Base-by-base conservation (phyloP, 37 sponge, comb jelly and placozoan genomes). In the Amphimedon queenslandica region DNA sequence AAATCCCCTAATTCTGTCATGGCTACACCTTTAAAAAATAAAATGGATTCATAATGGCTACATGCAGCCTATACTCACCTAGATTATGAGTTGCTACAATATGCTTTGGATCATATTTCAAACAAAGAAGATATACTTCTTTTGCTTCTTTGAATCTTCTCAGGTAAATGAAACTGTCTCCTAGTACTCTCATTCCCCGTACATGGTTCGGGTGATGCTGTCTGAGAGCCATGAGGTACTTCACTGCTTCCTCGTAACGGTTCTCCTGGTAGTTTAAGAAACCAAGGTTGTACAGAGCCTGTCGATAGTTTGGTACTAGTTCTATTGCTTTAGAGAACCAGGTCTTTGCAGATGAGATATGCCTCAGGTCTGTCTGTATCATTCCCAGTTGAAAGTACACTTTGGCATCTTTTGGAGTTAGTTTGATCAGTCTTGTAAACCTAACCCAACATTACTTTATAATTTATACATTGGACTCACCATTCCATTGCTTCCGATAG, bases 31-130 rank as follows among this genome's bases (percentile, higher is more conserved):
- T 38, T 20, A 70, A 42, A 29, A 30, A 4, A 70, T 33, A 41
- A 37, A 42, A 47, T 24, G 2, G 37, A 47, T 5, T 35, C 16
- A 18, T 33, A 35, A 67, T 31, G 4, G n/a, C 13, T 18, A 10
- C 6, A 31, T 33, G 4, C 39, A 67, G 31, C 5, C 1, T 51
- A 29, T 3, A 63, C 77, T 66, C 24, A 77, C 84, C 87, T 57
- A 86, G 57, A 36, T 86, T 86, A 38, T 80, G 81, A 5, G 80
- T 53, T 36, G 87, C 76, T 16, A 63, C 27, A 13, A 67, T 63
- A 75, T 75, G 72, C 34, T 80, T 71, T 23, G 77, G 77, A 55
- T 80, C 37, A 29, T 40, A 18, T 1, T n/a, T 35, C 13, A 75
- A 21, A 2, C 28, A n/a, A 23, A 40, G 30, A 29, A 31, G 30